Evolutionary conservation across 2,797 vertebrate genomes (phyloP), one percentile per base, ranked within the genome.

Genomic region (Rhabdophis nuchalis): DNA sequence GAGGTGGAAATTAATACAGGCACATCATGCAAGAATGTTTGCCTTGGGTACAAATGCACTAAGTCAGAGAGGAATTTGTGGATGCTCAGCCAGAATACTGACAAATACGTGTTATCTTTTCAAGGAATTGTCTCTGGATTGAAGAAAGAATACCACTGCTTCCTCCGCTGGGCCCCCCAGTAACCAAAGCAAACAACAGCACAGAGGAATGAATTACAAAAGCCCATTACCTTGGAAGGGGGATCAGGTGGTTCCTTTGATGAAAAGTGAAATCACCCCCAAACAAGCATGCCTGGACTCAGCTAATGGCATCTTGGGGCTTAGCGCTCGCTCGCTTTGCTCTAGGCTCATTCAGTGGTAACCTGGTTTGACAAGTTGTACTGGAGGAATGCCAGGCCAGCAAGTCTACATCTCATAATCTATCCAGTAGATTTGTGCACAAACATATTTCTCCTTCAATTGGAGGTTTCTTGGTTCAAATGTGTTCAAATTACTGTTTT

Each of bases 221-320:
- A 97, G 36, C 95, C 89, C 93, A 94, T 91, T 97, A 95, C 95
- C 95, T 93, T 91, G 93, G 93, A 93, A 92, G 95, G 94, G 96
- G 91, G 94, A 97, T 97, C 96, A 96, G 95, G 91, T 96, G 93
- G 86, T 95, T 96, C 92, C 95, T 97, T 96, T 97, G 97, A 97
- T 96, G 96, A 97, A 97, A 97, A 97, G 97, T 95, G 95, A 97
- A 97, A 95, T 96, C 96, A 95, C 85, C 91, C 95, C 56, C 95
- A 97, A 96, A 97, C 95, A 96, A 97, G 97, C 98, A 98, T 97
- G 98, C 96, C 97, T 93, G 58, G 97, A 96, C 97, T 97, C 91
- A 90, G 36, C 93, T 93, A 95, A 91, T 93, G 92, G 94, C 95
- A 94, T 96, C 95, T 0, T 92, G 93, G 93, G 23, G 60, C 95